A percentile compares a stretch with the other conserved stretches of the same genome.
phyloP scores from a whole-genome alignment of 2,113 vertebrate species.

The Vireo altiloquus region DNA sequence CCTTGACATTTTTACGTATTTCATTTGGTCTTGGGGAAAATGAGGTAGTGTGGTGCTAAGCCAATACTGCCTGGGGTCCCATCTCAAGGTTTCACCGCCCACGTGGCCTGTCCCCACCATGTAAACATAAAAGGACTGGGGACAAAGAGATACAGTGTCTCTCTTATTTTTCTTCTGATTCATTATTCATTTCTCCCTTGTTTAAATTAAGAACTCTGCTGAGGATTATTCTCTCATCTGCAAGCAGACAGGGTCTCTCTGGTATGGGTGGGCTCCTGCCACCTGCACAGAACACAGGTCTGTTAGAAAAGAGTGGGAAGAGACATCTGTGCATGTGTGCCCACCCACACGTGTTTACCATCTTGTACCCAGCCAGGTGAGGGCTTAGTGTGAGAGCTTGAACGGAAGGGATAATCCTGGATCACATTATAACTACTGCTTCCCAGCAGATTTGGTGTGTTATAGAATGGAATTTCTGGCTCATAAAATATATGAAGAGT shows the following conservation, averaged over 20 bases:
- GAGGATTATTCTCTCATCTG: neutral
- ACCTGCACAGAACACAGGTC: accelerated
- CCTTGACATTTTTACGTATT: conserved; percentile 33
- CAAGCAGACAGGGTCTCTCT: neutral
- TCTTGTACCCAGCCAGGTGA: neutral
- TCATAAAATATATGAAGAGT: neutral
- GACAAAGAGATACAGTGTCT: neutral
- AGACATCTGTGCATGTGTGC: accelerated
- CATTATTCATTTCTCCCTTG: accelerated
- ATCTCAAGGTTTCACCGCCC: conserved; percentile 1
- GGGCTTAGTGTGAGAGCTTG: neutral
- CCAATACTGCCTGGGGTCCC: conserved; percentile 21
- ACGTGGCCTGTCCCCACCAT: neutral
- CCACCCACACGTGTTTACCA: neutral
- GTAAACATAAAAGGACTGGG: neutral
- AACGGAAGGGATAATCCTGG: neutral
- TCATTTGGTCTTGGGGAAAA: conserved; percentile 49
- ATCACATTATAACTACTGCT: neutral
- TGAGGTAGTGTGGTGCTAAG: conserved; percentile 40
- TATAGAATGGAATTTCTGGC: neutral
- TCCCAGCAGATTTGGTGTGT: neutral
- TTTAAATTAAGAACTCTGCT: neutral
- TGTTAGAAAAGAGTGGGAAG: neutral
- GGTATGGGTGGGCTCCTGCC: neutral
- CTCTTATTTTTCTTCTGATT: neutral